Conservation (phyloP, 2,888 invertebrate genomes). For the Beris chalybata region DNA sequence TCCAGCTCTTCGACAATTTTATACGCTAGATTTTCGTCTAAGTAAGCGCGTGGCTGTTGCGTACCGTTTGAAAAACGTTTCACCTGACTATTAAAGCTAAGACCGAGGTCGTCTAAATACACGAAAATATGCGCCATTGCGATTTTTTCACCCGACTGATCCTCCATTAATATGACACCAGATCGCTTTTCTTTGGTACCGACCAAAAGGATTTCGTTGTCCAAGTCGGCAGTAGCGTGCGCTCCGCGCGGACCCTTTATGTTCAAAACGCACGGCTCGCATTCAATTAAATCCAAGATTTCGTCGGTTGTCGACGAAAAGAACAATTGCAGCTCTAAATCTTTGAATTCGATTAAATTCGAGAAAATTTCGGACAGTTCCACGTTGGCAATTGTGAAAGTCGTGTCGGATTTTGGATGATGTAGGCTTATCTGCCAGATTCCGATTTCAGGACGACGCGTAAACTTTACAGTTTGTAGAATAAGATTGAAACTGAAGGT, state of each 20-base stretch:
- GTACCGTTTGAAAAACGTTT: conserved; percentile 13
- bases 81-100: conserved; percentile 40
- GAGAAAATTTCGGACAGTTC: conserved; percentile 37
- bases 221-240: conserved; percentile 39
- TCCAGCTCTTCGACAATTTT: conserved; percentile 69
- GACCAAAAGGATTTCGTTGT: conserved; percentile 38
- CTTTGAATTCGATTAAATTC: conserved; percentile 39
- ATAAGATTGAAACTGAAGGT: conserved; percentile 40
- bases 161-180: conserved; percentile 40
- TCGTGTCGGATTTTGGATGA: conserved; percentile 40
- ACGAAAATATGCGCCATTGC: conserved; percentile 41
- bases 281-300: conserved; percentile 38
- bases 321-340: conserved; percentile 39
- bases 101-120: conserved; percentile 39
- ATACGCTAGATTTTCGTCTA: conserved; percentile 51
- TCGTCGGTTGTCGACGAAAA: conserved; percentile 38
- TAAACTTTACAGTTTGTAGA: conserved; percentile 39
- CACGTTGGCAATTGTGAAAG: conserved; percentile 37
- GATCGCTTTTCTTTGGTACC: conserved; percentile 36
- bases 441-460: conserved; percentile 38
- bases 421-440: conserved; percentile 42
- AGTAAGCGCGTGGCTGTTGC: conserved; percentile 19
- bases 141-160: conserved; percentile 37
- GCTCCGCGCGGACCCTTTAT: conserved; percentile 41
- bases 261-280: conserved; percentile 37